Conservation (phyloP, 1,140 invertebrate genomes). For the Vanessa tameamea region DNA sequence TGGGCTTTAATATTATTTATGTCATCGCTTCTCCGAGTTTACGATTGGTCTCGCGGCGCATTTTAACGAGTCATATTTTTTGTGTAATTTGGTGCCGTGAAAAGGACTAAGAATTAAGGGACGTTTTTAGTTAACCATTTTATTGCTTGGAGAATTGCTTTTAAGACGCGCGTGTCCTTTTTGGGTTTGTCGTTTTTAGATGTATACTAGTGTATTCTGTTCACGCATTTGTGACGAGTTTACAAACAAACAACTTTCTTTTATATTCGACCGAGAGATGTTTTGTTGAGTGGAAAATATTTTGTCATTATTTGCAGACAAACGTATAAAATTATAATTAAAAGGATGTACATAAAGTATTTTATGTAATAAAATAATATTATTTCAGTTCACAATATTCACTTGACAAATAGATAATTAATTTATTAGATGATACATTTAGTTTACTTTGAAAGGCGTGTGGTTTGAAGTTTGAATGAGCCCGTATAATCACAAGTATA, state of each 20-base stretch:
- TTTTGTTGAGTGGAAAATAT: not conserved
- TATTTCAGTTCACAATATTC: too few relatives aligned
- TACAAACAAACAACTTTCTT: conserved; percentile 10
- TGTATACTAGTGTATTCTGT: conserved; percentile 9
- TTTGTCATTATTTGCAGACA: not conserved
- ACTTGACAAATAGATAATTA: too few relatives aligned
- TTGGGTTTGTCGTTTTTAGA: conserved; percentile 7
- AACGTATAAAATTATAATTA: not conserved
- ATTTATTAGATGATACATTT: too few relatives aligned
- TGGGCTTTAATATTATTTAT: conserved; percentile 71
- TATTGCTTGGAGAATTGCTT: conserved; percentile 19
- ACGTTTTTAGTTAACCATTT: conserved; percentile 30
- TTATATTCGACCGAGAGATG: not conserved
- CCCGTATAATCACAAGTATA: too few relatives aligned
- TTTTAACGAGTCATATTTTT: conserved; percentile 67
- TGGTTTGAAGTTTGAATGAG: too few relatives aligned
- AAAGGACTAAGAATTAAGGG: conserved; percentile 36
- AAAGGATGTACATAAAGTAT: too few relatives aligned
- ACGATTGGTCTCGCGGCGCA: conserved; percentile 61
- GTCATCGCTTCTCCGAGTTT: conserved; percentile 65
- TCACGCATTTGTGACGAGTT: conserved; percentile 13
- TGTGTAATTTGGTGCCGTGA: conserved; percentile 47
- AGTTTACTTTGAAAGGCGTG: too few relatives aligned
- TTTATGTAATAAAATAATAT: too few relatives aligned
- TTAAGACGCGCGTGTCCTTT: conserved; percentile 21